phyloP scores from a whole-genome alignment of 2,888 invertebrate species.

The Trichopoda pennipes region DNA sequence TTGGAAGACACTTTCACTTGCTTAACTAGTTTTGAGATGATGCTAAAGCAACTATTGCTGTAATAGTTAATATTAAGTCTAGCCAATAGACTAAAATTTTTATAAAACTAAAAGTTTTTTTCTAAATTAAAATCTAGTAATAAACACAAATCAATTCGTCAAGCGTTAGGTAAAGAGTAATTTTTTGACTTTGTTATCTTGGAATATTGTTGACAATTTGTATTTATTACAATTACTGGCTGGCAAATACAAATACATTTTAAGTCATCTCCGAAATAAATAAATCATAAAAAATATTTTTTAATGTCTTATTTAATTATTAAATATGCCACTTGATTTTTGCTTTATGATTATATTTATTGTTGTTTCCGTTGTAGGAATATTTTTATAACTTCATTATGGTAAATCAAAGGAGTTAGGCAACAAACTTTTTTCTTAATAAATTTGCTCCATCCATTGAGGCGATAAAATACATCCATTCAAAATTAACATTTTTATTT shows the following conservation, averaged over 20 bases:
- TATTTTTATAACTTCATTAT: conserved; percentile 7
- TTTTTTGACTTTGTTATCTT: not conserved
- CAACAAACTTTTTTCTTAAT: conserved; percentile 40
- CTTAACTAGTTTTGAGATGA: conserved; percentile 59
- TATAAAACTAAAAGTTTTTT: not conserved
- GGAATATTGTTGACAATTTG: not conserved
- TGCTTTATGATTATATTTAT: too few relatives aligned
- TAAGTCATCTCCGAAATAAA: too few relatives aligned
- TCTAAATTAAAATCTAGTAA: not conserved
- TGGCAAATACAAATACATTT: not conserved
- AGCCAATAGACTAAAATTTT: not conserved
- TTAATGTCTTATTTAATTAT: not conserved
- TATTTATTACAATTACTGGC: not conserved
- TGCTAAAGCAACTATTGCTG: conserved; percentile 24
- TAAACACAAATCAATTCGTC: not conserved
- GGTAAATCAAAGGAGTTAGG: conserved; percentile 46
- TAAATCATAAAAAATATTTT: not conserved
- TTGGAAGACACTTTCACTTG: conserved; percentile 65
- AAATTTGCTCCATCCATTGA: conserved; percentile 6
- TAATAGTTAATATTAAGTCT: not conserved
- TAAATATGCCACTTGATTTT: not conserved
- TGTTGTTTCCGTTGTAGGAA: too few relatives aligned
- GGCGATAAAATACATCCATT: conserved; percentile 52
- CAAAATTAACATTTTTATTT: conserved; percentile 36
- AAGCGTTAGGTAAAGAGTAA: not conserved